Base-by-base conservation (phyloP, 2,888 invertebrate species). In the Alviniconcha strummeri region DNA sequence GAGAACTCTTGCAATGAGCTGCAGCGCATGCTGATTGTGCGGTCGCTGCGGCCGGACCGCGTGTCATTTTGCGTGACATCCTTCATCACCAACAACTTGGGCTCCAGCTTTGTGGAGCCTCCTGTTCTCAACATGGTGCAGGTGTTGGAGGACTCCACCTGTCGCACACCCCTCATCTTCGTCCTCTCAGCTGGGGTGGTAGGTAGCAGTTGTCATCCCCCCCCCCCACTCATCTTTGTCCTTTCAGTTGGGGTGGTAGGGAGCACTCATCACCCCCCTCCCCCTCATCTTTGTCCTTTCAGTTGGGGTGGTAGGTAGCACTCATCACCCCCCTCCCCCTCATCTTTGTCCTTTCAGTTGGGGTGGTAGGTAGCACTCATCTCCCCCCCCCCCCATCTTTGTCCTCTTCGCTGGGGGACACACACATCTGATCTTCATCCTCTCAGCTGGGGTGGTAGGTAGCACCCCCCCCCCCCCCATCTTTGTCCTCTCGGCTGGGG, bases 101-200 rank as follows among this genome's bases (percentile, higher is more conserved):
- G 97, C 0, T 95, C 96, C 57, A 95, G 96, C 90, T 98, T 97
- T 93, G 96, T 97, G 5, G 97, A 97, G 92, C 97, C 97, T 0
- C 97, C 97, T 0, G 96, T 97, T 0, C 94, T 97, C 54, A 97
- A 97, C 91, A 95, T 97, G 85, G 96, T 95, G 84, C 90, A 91
- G 64, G 93, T 93, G 3, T 91, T 97, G 91, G 97, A 97, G 84
- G 97, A 97, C 94, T 97, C 97, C 0, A 94, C 96, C 0, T 95
- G 96, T 75, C 96, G 96, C 92, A 96, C 96, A 0, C 97, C 97
- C 0, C 94, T 98, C 13, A 96, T 97, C 91, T 97, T 98, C 94
- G 97, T 97, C 72, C 94, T 98, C 86, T 97, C 97, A 0, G 96
- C 97, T 0, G 97, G 97, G 9, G 97, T 97, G 64, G 94, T 93